A percentile compares a stretch with the other conserved stretches of the same genome.
phyloP scores from a whole-genome alignment of 2,797 vertebrate genomes.

The Caiman crocodilus region DNA sequence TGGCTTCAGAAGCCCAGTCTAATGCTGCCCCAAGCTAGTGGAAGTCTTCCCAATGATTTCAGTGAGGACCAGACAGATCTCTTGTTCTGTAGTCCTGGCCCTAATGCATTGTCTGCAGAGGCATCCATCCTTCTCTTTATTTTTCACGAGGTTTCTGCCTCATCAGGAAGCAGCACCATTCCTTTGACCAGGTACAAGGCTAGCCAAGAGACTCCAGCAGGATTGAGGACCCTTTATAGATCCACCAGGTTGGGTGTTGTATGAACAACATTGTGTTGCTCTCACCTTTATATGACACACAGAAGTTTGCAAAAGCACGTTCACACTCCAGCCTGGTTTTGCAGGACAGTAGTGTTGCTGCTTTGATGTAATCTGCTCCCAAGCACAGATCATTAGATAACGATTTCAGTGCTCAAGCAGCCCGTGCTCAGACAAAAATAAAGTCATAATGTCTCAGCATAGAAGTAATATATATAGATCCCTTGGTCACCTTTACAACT shows the following conservation, averaged over 20 bases:
- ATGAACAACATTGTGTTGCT: no score
- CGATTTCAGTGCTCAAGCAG: background rate
- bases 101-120: background rate
- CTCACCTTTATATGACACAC: no score
- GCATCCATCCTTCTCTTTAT: background rate
- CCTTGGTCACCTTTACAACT: background rate
- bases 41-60: accelerated
- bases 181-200: no score
- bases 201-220: no score
- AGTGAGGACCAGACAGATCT: background rate
- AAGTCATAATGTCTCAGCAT: background rate
- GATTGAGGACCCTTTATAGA: no score
- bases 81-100: background rate
- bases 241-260: no score
- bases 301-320: no score
- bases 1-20: background rate
- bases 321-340: no score
- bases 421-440: background rate
- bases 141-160: accelerated
- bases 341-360: no score
- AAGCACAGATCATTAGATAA: accelerated
- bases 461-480: background rate
- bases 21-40: accelerated
- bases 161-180: no score
- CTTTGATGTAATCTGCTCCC: background rate